These are phyloP conservation scores for Martes martes DNA, from an alignment of 2,113 vertebrate species.

Conservation along the genomic window DNA sequence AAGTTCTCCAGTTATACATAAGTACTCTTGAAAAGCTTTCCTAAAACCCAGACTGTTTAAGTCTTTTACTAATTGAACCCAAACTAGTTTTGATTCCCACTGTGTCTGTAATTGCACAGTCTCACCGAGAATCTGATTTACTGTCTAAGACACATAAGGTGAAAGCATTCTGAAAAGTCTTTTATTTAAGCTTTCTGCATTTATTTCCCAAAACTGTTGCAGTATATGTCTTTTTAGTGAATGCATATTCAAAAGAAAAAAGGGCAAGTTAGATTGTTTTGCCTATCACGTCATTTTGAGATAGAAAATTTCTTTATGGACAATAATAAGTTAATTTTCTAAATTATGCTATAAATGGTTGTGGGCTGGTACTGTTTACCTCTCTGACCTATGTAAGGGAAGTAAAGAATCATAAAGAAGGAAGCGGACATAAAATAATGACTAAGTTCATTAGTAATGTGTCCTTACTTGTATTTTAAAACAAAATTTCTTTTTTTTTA, in stretches of 20 bases:
- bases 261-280: neutral
- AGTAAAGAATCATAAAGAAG: neutral
- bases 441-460: neutral
- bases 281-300: neutral
- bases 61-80: neutral
- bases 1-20: neutral
- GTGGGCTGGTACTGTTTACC: neutral
- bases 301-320: neutral
- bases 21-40: neutral
- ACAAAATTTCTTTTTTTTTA: neutral
- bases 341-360: neutral
- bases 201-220: neutral
- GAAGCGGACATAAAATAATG: neutral
- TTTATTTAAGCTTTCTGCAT: neutral
- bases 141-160: neutral
- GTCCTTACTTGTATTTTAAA: neutral
- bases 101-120: neutral
- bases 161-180: neutral
- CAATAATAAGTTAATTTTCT: neutral
- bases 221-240: neutral
- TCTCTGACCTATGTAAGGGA: neutral
- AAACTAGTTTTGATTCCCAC: neutral
- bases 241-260: neutral
- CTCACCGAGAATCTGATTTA: neutral
- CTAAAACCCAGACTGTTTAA: neutral